Percentiles rank a stretch among this genome's conserved stretches.
phyloP scores from a whole-genome alignment of 1,140 invertebrate species.

The Brachionus sp. region DNA sequence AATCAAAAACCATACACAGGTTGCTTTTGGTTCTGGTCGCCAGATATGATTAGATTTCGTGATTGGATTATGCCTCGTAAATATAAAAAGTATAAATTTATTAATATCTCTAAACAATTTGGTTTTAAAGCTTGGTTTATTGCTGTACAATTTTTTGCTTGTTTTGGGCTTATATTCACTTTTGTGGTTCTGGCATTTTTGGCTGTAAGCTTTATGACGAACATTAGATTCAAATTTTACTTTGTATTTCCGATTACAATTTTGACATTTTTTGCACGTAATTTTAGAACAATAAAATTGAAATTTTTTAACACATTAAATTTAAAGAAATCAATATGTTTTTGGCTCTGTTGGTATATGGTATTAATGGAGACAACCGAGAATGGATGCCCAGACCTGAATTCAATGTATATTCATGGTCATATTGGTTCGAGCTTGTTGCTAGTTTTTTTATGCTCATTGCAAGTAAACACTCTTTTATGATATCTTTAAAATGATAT shows the following conservation, averaged over 20 bases:
- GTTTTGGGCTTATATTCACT: slow-evolving; percentile 34
- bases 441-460: slow-evolving; percentile 21
- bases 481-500: background rate
- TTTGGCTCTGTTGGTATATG: slow-evolving; percentile 32
- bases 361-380: slow-evolving; percentile 29
- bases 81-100: background rate
- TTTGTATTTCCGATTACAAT: slow-evolving; percentile 45
- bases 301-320: background rate
- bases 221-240: slow-evolving; percentile 37
- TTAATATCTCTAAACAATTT: background rate
- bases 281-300: background rate
- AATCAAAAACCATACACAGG: slow-evolving; percentile 41
- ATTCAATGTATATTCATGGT: slow-evolving; percentile 45
- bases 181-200: slow-evolving; percentile 40
- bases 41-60: slow-evolving; percentile 43
- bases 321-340: slow-evolving; percentile 42
- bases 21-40: slow-evolving; percentile 43
- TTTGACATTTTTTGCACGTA: slow-evolving; percentile 38
- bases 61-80: slow-evolving; percentile 46
- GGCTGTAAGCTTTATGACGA: slow-evolving; percentile 19
- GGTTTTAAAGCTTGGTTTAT: slow-evolving; percentile 40
- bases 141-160: slow-evolving; percentile 44
- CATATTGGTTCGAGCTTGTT: slow-evolving; percentile 35
- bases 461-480: background rate
- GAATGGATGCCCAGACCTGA: slow-evolving; percentile 46